Base-by-base conservation (phyloP, 2,797 vertebrate genomes). In the Urosaurus nigricauda region DNA sequence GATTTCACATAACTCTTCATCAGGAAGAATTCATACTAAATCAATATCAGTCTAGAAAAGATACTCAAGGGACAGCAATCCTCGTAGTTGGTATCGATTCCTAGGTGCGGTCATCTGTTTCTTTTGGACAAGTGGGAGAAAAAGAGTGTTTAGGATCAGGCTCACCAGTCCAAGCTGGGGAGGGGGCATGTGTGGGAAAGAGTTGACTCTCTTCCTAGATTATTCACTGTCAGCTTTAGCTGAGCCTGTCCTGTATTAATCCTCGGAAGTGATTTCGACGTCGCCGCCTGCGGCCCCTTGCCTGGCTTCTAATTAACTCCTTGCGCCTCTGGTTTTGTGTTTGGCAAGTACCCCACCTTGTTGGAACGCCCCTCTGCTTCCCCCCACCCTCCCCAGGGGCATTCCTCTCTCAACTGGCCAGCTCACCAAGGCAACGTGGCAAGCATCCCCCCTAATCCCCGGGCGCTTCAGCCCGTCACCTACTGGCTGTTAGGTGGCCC, bases 271-370 rank as follows among this genome's bases (percentile, higher is more conserved):
- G 98, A 98, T 98, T 98, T 98, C 96, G 97, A 98, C 95, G 95
- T 96, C 95, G 96, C 97, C 92, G 93, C 87, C 82, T 2, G 71
- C 79, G 4, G 94, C 90, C 92, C 91, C 92, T 97, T 96, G 97
- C 98, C 98, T 98, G 96, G 97, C 97, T 98, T 98, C 98, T 98
- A 98, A 98, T 98, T 98, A 98, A 98, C 98, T 98, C 98, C 98
- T 97, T 91, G 93, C 93, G 88, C 92, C 92, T 90, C 74, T 94
- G 97, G 93, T 92, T 96, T 96, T 96, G 5, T 91, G 90, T 92
- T 95, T 95, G 94, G 87, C 95, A 95, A 95, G 91, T 94, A 90
- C 94, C 96, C 94, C 91, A 98, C 97, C 98, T 98, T 98, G 98
- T 98, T 97, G 97, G 97, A 98, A 97, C 98, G 93, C 96, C 95